Conservation (phyloP, 2,888 invertebrate species). For the Dryococelus australis region DNA sequence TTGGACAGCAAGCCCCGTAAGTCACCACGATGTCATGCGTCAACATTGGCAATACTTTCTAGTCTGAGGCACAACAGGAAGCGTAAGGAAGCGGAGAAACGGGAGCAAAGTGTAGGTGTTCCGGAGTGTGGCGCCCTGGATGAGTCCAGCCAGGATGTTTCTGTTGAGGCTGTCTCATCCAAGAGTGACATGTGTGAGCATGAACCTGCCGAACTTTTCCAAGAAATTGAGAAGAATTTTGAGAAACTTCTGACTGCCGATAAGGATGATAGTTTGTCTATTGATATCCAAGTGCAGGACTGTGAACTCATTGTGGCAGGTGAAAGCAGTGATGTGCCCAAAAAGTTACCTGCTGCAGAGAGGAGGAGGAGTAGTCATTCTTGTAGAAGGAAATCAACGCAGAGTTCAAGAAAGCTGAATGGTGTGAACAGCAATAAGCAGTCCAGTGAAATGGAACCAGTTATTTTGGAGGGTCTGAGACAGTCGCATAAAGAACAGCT, state of each 20-base stretch:
- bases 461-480: conserved; percentile 41
- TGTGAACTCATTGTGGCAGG: neutral
- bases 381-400: neutral
- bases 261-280: neutral
- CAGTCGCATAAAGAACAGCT: conserved; percentile 16
- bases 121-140: neutral
- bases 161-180: neutral
- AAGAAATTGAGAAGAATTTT: conserved; percentile 38
- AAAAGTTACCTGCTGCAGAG: neutral
- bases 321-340: neutral
- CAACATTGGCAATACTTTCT: conserved; percentile 80
- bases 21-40: conserved; percentile 87
- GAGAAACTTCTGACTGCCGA: conserved; percentile 34
- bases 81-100: neutral
- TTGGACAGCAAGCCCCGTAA: conserved; percentile 73
- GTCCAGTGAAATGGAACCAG: conserved; percentile 44
- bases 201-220: conserved; percentile 24
- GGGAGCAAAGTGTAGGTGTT: neutral
- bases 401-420: neutral
- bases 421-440: neutral
- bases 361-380: neutral
- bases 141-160: neutral
- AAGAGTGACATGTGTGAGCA: conserved; percentile 13
- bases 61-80: conserved; percentile 45
- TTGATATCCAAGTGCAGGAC: neutral